Conservation (phyloP, 2,888 invertebrate genomes). For the Rhodophaea formosa region DNA sequence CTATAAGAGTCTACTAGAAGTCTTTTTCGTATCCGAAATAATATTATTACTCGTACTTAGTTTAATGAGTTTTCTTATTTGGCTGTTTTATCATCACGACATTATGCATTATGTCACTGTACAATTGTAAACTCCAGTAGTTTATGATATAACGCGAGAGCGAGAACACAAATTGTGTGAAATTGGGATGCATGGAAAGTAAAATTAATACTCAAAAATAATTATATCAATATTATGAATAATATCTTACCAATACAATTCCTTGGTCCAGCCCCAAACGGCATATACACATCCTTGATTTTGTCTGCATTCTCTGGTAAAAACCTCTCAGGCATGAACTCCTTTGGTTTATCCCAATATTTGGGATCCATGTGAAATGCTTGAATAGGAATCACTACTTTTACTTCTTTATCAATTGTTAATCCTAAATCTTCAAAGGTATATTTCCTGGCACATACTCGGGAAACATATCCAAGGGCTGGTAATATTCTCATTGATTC, state of each 20-base stretch:
- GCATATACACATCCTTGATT: constrained; percentile 28
- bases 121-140: no score
- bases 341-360: constrained; percentile 30
- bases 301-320: constrained; percentile 23
- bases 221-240: neutral
- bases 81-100: no score
- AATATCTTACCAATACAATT: constrained; percentile 33
- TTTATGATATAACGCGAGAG: no score
- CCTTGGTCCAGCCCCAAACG: constrained; percentile 36
- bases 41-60: no score
- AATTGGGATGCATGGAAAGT: no score
- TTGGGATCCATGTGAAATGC: constrained; percentile 33
- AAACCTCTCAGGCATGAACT: constrained; percentile 35
- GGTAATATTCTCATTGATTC: constrained; percentile 29
- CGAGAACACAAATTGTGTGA: no score
- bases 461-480: constrained; percentile 25
- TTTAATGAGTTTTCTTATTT: no score
- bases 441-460: constrained; percentile 29
- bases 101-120: no score
- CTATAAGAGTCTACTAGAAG: no score
- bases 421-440: constrained; percentile 29
- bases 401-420: constrained; percentile 29
- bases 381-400: constrained; percentile 28
- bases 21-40: no score
- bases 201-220: no score